phyloP scores from a whole-genome alignment of 2,888 invertebrate genomes.

The Bhutanitis thaidina region DNA sequence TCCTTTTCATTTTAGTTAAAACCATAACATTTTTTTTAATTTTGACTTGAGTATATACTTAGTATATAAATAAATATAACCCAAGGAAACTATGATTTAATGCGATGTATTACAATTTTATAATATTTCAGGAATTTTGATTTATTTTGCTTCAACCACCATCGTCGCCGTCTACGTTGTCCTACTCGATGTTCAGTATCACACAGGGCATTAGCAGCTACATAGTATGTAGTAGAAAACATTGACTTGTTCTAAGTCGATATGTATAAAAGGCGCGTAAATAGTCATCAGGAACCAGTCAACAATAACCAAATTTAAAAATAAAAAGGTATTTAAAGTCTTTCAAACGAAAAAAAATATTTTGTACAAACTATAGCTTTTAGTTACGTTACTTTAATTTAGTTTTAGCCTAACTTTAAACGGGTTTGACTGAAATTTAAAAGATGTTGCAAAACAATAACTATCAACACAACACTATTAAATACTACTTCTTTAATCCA shows the following conservation, averaged over 20 bases:
- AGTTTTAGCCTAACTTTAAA: constrained; percentile 8
- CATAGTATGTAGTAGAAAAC: constrained; percentile 10
- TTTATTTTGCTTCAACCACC: constrained; percentile 41
- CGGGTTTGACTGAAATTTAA: not conserved
- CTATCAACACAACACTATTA: not conserved
- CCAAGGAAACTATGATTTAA: not conserved
- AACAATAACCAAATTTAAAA: constrained; percentile 9
- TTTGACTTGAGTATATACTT: too few species aligned
- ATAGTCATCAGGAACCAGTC: constrained; percentile 17
- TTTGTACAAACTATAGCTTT: constrained; percentile 10
- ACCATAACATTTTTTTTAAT: too few species aligned
- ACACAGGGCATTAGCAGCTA: constrained; percentile 18
- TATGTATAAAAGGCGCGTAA: constrained; percentile 17
- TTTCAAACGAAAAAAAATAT: constrained; percentile 10
- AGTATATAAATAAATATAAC: too few species aligned
- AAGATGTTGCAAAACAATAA: not conserved
- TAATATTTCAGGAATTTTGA: constrained; percentile 49
- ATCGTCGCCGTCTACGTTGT: constrained; percentile 52
- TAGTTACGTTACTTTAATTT: constrained; percentile 10
- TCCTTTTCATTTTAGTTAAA: too few species aligned
- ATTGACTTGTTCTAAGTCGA: constrained; percentile 19
- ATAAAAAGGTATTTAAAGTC: constrained; percentile 18
- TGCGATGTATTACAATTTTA: constrained; percentile 32
- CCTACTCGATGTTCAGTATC: constrained; percentile 33
- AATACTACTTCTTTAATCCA: not conserved